phyloP scores from a whole-genome alignment of 2,797 vertebrate genomes.

The Zenarchopterus dispar region DNA sequence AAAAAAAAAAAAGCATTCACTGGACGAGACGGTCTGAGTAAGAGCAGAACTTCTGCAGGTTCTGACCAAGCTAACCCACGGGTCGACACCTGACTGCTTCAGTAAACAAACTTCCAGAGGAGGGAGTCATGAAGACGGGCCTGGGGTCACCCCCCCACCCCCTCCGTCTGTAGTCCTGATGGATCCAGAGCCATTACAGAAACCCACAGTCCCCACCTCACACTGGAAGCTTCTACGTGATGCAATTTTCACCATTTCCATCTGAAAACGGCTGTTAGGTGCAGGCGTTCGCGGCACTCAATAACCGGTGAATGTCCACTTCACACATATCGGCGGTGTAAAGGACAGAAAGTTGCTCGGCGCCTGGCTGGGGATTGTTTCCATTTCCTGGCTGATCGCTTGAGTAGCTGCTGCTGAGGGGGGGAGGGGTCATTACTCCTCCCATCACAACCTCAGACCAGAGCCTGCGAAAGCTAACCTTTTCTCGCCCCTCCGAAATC shows the following conservation, averaged over 20 bases:
- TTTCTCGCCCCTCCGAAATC: conserved; percentile 74
- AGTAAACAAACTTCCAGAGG: not conserved
- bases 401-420: conserved; percentile 47
- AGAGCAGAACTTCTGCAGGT: too few species aligned
- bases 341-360: conserved; percentile 63
- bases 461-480: conserved; percentile 75
- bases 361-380: conserved; percentile 73
- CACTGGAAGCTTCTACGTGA: not conserved
- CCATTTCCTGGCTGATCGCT: conserved; percentile 83
- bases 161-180: not conserved
- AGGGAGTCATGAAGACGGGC: conserved; percentile 1
- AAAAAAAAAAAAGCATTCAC: too few species aligned
- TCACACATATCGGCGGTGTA: conserved; percentile 67
- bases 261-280: conserved; percentile 45
- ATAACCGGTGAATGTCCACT: conserved; percentile 69
- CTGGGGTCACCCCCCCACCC: not conserved
- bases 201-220: not conserved
- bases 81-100: too few species aligned
- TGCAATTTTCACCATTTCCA: conserved; percentile 23
- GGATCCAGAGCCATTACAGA: not conserved
- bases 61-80: too few species aligned
- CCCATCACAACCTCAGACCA: conserved; percentile 73
- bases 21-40: too few species aligned
- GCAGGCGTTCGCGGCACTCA: conserved; percentile 53
- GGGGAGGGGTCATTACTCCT: conserved; percentile 67